These are phyloP conservation scores for Esox niger DNA, from an alignment of 2,113 vertebrate species.

Conservation along the genomic window DNA sequence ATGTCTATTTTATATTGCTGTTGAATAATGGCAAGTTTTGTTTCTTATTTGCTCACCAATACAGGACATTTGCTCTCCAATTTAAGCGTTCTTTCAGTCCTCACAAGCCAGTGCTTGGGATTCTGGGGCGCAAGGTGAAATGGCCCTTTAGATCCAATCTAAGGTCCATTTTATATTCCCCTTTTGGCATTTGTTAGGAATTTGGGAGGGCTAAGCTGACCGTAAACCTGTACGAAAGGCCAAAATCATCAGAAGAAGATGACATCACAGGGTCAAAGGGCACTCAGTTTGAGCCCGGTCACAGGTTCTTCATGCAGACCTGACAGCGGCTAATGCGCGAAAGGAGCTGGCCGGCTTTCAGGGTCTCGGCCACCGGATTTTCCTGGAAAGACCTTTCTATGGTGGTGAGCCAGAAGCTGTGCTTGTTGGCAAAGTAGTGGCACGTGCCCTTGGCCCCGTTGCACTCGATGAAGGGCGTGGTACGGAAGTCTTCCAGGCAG, in stretches of 20 bases:
- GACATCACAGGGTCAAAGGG: slow-evolving; percentile 15
- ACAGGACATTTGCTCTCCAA: slow-evolving; percentile 31
- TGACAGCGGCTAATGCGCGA: slow-evolving; percentile 96
- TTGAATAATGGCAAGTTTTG: slow-evolving; percentile 18
- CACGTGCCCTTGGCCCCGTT: slow-evolving; percentile 92
- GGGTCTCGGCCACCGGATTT: slow-evolving; percentile 78
- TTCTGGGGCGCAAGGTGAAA: background rate
- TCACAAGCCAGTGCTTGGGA: slow-evolving; percentile 25
- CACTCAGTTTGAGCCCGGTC: slow-evolving; percentile 43
- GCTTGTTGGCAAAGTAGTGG: slow-evolving; percentile 95
- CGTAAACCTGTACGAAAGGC: background rate
- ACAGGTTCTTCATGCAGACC: slow-evolving; percentile 99
- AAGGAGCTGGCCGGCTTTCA: slow-evolving; percentile 93
- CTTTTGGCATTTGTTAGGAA: background rate
- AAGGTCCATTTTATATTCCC: slow-evolving; percentile 4
- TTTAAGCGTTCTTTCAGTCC: slow-evolving; percentile 33
- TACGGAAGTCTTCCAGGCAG: slow-evolving; percentile 96
- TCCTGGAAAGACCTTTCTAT: slow-evolving; percentile 83
- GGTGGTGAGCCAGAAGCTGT: slow-evolving; percentile 96
- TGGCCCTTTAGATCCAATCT: slow-evolving; percentile 12
- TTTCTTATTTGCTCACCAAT: slow-evolving; percentile 18
- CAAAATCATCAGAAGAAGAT: slow-evolving; percentile 1
- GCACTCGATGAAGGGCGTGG: slow-evolving; percentile 94
- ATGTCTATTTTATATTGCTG: slow-evolving; percentile 18
- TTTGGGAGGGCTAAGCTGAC: background rate